phyloP scores from a whole-genome alignment of 2,113 vertebrate genomes.

The Ascaphus truei region DNA sequence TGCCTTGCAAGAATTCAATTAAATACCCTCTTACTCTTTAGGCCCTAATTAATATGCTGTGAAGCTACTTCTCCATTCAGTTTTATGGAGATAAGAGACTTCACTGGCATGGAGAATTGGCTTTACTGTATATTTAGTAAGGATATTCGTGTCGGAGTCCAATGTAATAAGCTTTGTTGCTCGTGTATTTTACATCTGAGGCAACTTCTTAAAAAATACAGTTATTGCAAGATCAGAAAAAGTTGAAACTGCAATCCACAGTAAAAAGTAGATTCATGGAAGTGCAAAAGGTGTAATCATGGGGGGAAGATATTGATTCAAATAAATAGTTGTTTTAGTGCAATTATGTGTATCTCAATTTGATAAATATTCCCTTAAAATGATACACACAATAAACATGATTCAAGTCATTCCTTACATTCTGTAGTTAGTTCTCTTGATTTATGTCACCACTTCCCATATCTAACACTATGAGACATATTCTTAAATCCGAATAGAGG shows the following conservation, averaged over 20 bases:
- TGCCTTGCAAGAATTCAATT: not conserved
- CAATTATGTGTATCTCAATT: no score
- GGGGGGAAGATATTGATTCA: no score
- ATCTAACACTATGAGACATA: no score
- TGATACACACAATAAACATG: no score
- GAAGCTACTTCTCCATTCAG: not conserved
- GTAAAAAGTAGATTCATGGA: not conserved
- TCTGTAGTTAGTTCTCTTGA: no score
- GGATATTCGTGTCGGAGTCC: constrained; percentile 4
- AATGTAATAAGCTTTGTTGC: constrained; percentile 1
- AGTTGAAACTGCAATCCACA: not conserved
- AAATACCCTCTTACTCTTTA: not conserved
- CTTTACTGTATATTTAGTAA: not conserved
- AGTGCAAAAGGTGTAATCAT: not conserved
- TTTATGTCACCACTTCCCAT: no score
- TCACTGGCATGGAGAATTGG: not conserved
- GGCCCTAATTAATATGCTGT: not conserved
- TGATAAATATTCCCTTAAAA: no score
- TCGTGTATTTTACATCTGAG: not conserved
- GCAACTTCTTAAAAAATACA: not conserved
- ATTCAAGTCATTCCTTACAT: no score
- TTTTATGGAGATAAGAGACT: not conserved
- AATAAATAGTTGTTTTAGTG: no score
- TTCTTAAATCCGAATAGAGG: no score
- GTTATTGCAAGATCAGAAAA: constrained; percentile 4